Evolutionary conservation across 2,888 invertebrate species (phyloP).

Genomic region (Catocala fraxini): DNA sequence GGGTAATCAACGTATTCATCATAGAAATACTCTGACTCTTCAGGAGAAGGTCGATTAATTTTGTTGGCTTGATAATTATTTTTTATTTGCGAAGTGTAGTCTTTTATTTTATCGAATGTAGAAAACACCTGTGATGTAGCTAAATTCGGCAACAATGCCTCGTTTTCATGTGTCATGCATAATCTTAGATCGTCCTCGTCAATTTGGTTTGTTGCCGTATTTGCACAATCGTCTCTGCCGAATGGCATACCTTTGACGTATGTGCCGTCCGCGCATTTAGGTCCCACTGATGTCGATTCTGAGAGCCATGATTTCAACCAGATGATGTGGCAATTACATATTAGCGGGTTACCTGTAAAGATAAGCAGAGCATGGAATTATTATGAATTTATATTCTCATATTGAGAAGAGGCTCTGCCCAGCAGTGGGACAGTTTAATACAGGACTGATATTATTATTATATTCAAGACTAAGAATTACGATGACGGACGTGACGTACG

Average conservation of each 20-base stretch:
- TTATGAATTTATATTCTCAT: too few relatives aligned
- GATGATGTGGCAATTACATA: slow-evolving; percentile 93
- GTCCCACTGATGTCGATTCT: slow-evolving; percentile 92
- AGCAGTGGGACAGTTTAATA: too few relatives aligned
- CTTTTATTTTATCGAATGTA: slow-evolving; percentile 87
- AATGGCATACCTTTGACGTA: slow-evolving; percentile 91
- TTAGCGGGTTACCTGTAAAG: slow-evolving; percentile 92
- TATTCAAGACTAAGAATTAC: too few relatives aligned
- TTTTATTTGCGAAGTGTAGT: slow-evolving; percentile 78
- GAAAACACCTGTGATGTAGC: slow-evolving; percentile 88
- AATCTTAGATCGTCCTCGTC: slow-evolving; percentile 88
- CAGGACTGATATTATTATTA: too few relatives aligned
- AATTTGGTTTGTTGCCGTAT: slow-evolving; percentile 53
- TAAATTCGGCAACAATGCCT: slow-evolving; percentile 86
- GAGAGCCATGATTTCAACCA: slow-evolving; percentile 95
- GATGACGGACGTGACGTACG: too few relatives aligned
- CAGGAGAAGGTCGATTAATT: slow-evolving; percentile 89
- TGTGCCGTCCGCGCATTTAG: slow-evolving; percentile 93
- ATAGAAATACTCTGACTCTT: slow-evolving; percentile 94
- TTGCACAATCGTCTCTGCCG: slow-evolving; percentile 90
- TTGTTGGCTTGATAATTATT: slow-evolving; percentile 80
- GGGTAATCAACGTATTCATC: slow-evolving; percentile 94
- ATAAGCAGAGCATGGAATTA: slow-evolving; percentile 6
- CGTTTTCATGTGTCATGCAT: slow-evolving; percentile 90
- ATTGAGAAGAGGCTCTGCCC: too few relatives aligned